Evolutionary conservation across 2,113 vertebrate species (phyloP).

Genomic region (Paracanthobrama guichenoti): DNA sequence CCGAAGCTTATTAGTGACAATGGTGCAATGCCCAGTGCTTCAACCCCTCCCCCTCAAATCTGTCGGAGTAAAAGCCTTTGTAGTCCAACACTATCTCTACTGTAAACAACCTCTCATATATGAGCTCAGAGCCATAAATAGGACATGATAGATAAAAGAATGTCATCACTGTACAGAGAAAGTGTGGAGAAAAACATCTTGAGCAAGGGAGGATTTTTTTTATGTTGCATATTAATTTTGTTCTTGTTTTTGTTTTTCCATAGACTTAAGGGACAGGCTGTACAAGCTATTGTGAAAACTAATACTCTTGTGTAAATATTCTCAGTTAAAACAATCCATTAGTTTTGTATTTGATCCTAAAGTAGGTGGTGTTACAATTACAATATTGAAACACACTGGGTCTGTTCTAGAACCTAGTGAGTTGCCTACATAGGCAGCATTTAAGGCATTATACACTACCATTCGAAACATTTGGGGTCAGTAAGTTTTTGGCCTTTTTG

Average conservation of each 20-base stretch:
- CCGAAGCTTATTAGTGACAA: constrained; percentile 71
- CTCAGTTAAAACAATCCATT: not conserved
- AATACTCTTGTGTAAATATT: not conserved
- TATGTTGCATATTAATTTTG: not conserved
- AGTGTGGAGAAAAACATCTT: not conserved
- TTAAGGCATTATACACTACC: too few species aligned
- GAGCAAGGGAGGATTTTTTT: not conserved
- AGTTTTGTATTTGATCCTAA: too few species aligned
- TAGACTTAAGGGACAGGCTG: not conserved
- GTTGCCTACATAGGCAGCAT: too few species aligned
- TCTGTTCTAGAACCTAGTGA: too few species aligned
- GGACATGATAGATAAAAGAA: constrained; percentile 35
- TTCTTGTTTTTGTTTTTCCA: not conserved
- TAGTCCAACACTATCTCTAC: constrained; percentile 61
- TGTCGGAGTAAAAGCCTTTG: constrained; percentile 59
- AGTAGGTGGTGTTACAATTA: too few species aligned
- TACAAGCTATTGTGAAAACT: not conserved
- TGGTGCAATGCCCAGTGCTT: constrained; percentile 62
- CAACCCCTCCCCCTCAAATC: constrained; percentile 66
- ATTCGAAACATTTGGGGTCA: too few species aligned
- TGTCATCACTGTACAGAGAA: not conserved
- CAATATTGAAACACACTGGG: too few species aligned
- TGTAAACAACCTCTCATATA: constrained; percentile 49
- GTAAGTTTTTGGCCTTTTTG: too few species aligned
- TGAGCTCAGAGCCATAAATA: constrained; percentile 38